phyloP scores from a whole-genome alignment of 2,797 vertebrate genomes.

The Channallabes apus region DNA sequence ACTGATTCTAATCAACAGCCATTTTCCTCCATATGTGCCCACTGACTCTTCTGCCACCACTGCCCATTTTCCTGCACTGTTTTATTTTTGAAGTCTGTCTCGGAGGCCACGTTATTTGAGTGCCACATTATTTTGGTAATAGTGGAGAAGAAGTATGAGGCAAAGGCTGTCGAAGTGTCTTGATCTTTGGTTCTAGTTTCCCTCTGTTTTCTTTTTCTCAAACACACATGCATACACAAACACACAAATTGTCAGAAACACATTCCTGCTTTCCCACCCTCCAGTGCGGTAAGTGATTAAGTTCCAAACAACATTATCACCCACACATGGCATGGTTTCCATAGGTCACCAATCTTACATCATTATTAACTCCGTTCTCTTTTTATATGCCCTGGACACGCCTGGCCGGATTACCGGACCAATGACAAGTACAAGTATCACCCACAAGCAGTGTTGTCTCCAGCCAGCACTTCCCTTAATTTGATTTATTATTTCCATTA shows the following conservation, averaged over 20 bases:
- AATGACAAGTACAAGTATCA: constrained; percentile 40
- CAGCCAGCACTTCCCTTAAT: constrained; percentile 27
- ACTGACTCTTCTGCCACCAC: constrained; percentile 27
- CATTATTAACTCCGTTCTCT: constrained; percentile 28
- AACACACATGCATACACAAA: constrained; percentile 3
- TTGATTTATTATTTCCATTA: constrained; percentile 51
- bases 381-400: constrained; percentile 27
- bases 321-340: constrained; percentile 24
- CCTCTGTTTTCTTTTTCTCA: background rate
- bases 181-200: constrained; percentile 7
- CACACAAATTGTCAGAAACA: constrained; percentile 5
- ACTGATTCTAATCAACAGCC: constrained; percentile 66
- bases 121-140: constrained; percentile 43
- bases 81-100: constrained; percentile 48
- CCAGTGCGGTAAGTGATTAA: constrained; percentile 24
- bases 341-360: constrained; percentile 32
- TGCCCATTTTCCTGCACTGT: constrained; percentile 22
- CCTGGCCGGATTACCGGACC: constrained; percentile 34
- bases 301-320: constrained; percentile 36
- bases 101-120: constrained; percentile 36
- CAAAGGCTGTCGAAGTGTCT: constrained; percentile 16
- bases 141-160: constrained; percentile 30
- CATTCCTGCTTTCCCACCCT: constrained; percentile 21
- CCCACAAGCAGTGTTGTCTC: constrained; percentile 33
- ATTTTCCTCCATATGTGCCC: constrained; percentile 44